Conservation (phyloP, 2,797 vertebrate species). For the Perodicticus potto region DNA sequence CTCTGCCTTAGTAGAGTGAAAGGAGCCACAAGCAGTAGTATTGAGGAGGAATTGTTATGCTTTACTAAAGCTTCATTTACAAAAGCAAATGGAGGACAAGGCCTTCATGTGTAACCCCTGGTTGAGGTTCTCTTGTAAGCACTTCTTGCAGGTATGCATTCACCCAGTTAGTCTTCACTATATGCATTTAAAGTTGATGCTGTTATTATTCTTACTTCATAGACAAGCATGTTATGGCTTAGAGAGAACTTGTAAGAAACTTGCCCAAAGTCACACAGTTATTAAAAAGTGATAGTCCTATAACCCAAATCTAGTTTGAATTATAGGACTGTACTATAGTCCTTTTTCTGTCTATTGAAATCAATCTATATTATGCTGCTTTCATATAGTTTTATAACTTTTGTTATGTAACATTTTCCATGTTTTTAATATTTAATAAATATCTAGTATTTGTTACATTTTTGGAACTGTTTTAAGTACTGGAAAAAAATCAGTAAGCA, state of each 20-base stretch:
- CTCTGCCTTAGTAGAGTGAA: not conserved
- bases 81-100: not conserved
- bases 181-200: not conserved
- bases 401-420: not conserved
- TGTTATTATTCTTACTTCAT: not conserved
- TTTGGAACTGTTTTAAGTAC: constrained; percentile 19
- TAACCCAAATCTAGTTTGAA: constrained; percentile 35
- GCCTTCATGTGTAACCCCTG: not conserved
- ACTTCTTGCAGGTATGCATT: not conserved
- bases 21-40: not conserved
- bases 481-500: constrained; percentile 28
- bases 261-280: not conserved
- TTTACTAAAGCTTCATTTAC: not conserved
- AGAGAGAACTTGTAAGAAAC: constrained; percentile 13
- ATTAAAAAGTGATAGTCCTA: not conserved
- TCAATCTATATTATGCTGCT: not conserved
- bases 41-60: not conserved
- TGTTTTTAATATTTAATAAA: not conserved
- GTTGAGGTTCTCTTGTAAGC: not conserved
- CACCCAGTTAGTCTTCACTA: not conserved
- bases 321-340: not conserved
- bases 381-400: constrained; percentile 34
- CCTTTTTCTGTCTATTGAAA: not conserved
- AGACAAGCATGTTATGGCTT: not conserved
- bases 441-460: not conserved